Conservation (phyloP, 2,888 invertebrate species). For the Taphrorychus bicolor region DNA sequence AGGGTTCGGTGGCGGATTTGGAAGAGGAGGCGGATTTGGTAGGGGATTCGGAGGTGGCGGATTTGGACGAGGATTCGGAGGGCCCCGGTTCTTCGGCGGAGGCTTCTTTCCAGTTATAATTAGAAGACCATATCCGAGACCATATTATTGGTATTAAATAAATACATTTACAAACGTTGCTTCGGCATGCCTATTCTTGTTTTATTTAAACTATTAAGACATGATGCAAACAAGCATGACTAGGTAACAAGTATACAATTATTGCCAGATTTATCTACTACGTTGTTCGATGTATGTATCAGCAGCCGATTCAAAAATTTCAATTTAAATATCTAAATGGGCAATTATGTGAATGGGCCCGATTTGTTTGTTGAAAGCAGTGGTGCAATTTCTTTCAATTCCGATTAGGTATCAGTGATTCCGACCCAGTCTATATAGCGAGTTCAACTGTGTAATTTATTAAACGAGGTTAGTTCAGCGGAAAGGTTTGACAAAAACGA, state of each 20-base stretch:
- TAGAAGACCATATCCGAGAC: slow-evolving; percentile 3
- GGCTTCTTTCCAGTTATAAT: slow-evolving; percentile 12
- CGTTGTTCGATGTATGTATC: no score
- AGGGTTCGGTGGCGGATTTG: background rate
- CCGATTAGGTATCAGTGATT: background rate
- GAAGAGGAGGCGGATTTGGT: background rate
- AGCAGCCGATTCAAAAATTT: background rate
- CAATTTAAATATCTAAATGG: background rate
- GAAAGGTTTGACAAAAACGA: background rate
- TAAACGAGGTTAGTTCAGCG: background rate
- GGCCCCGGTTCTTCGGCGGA: background rate
- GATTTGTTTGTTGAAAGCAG: slow-evolving; percentile 5
- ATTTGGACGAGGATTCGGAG: background rate
- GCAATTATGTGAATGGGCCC: slow-evolving; percentile 10
- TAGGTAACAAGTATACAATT: no score
- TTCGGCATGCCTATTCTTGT: no score
- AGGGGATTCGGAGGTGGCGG: background rate
- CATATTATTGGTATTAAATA: slow-evolving; percentile 13
- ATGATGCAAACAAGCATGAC: no score
- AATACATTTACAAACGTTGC: no score
- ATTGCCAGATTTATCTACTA: no score
- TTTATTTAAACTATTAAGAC: no score
- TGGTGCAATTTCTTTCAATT: slow-evolving; percentile 19
- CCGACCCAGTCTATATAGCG: background rate
- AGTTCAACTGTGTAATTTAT: background rate